A percentile compares a stretch with the other conserved stretches of the same genome.
These are phyloP conservation scores for Ciconia nigra DNA, from an alignment of 2,797 vertebrate species.

Conservation along the genomic window DNA sequence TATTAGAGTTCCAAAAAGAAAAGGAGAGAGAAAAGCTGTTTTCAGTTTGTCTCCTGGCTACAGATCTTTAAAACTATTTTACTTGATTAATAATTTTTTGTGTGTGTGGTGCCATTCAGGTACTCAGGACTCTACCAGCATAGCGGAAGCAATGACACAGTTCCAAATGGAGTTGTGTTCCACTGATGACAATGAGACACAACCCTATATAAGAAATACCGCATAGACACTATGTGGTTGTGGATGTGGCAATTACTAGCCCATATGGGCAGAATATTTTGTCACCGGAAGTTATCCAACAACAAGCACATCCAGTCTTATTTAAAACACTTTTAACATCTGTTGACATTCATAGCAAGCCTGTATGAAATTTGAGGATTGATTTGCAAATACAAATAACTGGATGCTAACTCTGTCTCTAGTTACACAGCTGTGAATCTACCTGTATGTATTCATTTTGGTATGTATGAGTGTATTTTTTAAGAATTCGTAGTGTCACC, in stretches of 20 bases:
- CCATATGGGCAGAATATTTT: not conserved
- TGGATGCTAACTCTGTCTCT: not conserved
- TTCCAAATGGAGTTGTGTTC: not conserved
- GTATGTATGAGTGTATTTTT: not conserved
- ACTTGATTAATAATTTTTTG: not conserved
- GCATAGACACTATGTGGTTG: fast-evolving
- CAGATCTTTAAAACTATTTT: not conserved
- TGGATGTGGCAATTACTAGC: not conserved
- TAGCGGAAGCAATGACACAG: not conserved
- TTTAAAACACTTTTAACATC: not conserved
- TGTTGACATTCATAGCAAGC: not conserved
- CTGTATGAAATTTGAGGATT: not conserved
- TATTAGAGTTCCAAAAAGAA: not conserved
- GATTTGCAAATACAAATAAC: not conserved
- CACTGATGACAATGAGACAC: not conserved
- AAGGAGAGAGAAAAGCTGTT: not conserved
- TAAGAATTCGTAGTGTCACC: not conserved
- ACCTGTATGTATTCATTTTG: not conserved
- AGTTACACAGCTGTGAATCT: not conserved
- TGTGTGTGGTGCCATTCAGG: not conserved
- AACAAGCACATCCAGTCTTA: not conserved
- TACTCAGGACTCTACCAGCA: not conserved
- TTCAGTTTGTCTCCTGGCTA: not conserved
- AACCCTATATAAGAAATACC: not conserved
- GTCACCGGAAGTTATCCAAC: not conserved